Evolutionary conservation across 2,888 invertebrate genomes (phyloP).

Genomic region (Caenorhabditis sp.): DNA sequence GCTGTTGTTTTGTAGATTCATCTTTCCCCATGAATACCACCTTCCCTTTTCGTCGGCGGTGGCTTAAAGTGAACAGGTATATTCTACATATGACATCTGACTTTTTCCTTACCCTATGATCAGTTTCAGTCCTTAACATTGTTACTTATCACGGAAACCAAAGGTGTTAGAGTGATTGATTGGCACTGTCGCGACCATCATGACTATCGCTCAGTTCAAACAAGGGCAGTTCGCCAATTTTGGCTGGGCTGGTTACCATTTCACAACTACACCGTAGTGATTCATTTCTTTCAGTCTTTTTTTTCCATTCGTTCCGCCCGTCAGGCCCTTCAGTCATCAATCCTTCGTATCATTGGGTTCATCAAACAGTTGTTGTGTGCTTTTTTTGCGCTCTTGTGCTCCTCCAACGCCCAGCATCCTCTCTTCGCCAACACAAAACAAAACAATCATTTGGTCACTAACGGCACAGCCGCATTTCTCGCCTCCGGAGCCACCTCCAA

Average conservation of each 20-base stretch:
- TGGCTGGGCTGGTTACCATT: too few relatives aligned
- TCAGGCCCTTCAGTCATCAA: conserved; percentile 1
- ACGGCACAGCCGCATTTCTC: conserved; percentile 2
- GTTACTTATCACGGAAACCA: not conserved
- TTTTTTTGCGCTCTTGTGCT: conserved; percentile 24
- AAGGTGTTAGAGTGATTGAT: not conserved
- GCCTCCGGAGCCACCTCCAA: not conserved
- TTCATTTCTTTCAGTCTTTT: not conserved
- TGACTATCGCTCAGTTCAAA: not conserved
- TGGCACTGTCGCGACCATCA: not conserved
- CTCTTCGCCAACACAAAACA: conserved; percentile 5
- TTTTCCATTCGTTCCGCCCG: not conserved
- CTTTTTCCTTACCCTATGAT: too few relatives aligned
- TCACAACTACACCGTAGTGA: not conserved
- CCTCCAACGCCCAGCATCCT: not conserved
- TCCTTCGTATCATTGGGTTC: conserved; percentile 23
- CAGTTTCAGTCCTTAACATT: too few relatives aligned
- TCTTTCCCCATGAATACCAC: not conserved
- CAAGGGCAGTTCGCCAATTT: not conserved
- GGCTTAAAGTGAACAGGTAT: too few relatives aligned
- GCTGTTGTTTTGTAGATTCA: not conserved
- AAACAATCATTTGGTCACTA: conserved; percentile 9
- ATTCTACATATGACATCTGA: too few relatives aligned
- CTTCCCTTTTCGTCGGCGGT: not conserved
- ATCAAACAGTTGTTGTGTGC: conserved; percentile 48